phyloP scores from a whole-genome alignment of 2,888 invertebrate genomes.

The Oxyscelio sp. region DNA sequence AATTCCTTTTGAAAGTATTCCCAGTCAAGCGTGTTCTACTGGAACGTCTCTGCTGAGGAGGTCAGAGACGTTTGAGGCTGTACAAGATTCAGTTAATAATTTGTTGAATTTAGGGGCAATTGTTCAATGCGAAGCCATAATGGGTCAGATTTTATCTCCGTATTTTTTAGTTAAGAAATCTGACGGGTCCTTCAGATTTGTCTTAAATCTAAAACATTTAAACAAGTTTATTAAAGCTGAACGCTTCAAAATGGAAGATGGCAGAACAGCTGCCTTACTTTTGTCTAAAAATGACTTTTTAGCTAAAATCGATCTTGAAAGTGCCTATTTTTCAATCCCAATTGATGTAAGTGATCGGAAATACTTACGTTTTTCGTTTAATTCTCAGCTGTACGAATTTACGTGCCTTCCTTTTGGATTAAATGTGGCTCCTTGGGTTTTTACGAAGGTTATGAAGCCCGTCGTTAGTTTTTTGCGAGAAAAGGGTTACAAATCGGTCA shows the following conservation, averaged over 20 bases:
- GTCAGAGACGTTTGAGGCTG: background rate
- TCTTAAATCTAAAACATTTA: constrained; percentile 53
- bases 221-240: constrained; percentile 22
- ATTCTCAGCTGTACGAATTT: constrained; percentile 42
- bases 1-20: background rate
- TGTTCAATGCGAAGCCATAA: background rate
- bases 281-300: constrained; percentile 31
- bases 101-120: constrained; percentile 34
- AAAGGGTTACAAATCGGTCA: constrained; percentile 33
- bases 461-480: constrained; percentile 19
- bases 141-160: constrained; percentile 25
- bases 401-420: constrained; percentile 46
- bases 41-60: background rate
- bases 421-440: constrained; percentile 38
- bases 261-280: constrained; percentile 18
- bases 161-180: constrained; percentile 36
- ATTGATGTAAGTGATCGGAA: constrained; percentile 22
- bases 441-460: constrained; percentile 57
- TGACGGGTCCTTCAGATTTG: too few relatives aligned
- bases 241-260: constrained; percentile 61
- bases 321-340: constrained; percentile 51
- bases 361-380: constrained; percentile 48
- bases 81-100: constrained; percentile 7
- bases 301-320: constrained; percentile 42
- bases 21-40: background rate